Conservation (phyloP, 2,113 vertebrate species). For the Centropus bengalensis region DNA sequence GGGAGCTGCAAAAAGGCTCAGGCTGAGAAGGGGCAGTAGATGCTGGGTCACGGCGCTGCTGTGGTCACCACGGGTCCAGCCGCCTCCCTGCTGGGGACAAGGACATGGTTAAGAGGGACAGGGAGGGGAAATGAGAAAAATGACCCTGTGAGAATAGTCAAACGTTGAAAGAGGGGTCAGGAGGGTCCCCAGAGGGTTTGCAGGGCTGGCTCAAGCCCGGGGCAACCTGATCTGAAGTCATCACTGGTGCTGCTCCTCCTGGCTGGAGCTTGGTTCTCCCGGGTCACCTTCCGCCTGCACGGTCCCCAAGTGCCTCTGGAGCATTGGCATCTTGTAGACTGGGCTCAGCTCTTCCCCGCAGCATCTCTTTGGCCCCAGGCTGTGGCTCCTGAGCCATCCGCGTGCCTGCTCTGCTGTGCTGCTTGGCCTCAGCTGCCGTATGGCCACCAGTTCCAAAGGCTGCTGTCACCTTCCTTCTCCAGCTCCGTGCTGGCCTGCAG, state of each 20-base stretch:
- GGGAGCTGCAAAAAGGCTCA: background rate
- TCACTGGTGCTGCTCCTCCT: background rate
- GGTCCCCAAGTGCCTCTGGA: background rate
- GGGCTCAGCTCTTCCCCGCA: background rate
- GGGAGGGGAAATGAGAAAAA: rapidly evolving
- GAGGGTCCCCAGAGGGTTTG: rapidly evolving
- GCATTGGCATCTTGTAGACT: background rate
- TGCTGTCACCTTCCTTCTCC: background rate
- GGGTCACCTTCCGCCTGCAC: background rate
- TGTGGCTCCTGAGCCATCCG: background rate
- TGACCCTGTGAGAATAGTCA: background rate
- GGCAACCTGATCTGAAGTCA: rapidly evolving
- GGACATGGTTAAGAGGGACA: too few relatives aligned
- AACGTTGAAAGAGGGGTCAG: rapidly evolving
- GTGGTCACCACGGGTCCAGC: rapidly evolving
- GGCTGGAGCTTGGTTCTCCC: background rate
- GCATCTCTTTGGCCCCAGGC: background rate
- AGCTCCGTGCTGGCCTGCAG: rapidly evolving
- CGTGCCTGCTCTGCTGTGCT: background rate
- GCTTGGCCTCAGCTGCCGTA: background rate
- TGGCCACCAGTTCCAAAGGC: background rate
- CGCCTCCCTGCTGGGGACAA: background rate
- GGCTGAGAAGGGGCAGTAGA: background rate
- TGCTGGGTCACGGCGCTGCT: background rate
- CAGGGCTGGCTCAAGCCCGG: background rate